These are phyloP conservation scores for Onychostoma macrolepis DNA, from an alignment of 2,113 vertebrate genomes.

Conservation along the genomic window DNA sequence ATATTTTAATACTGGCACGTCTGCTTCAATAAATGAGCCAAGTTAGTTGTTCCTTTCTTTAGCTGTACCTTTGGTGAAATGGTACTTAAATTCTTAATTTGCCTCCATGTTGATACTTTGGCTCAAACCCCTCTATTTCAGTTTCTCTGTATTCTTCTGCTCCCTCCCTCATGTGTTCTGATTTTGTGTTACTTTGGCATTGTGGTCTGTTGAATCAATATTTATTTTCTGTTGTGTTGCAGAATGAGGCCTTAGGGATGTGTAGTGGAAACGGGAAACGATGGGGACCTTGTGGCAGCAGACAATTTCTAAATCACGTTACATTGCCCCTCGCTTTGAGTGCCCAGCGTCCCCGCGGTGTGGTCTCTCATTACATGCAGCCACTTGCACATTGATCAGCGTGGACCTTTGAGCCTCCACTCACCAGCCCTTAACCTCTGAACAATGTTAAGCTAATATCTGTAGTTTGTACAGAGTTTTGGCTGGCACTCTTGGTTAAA, in stretches of 20 bases:
- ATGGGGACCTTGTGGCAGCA: constrained; percentile 56
- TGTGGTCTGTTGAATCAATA: constrained; percentile 58
- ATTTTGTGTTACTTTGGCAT: constrained; percentile 45
- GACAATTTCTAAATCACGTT: constrained; percentile 59
- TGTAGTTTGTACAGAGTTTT: background rate
- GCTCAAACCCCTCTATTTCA: background rate
- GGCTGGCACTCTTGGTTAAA: background rate
- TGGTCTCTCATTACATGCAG: constrained; percentile 54
- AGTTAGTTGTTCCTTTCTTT: constrained; percentile 59
- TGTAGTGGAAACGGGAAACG: constrained; percentile 52
- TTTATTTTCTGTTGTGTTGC: constrained; percentile 66
- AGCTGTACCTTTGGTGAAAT: constrained; percentile 55
- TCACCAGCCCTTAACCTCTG: constrained; percentile 4
- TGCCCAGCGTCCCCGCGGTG: constrained; percentile 18
- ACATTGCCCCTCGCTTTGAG: constrained; percentile 48
- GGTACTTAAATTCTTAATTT: constrained; percentile 55
- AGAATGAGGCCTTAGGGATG: constrained; percentile 53
- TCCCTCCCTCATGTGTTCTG: constrained; percentile 41
- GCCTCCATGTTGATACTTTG: background rate
- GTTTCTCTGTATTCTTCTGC: constrained; percentile 1
- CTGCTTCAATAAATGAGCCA: constrained; percentile 67
- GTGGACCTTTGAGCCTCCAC: constrained; percentile 20
- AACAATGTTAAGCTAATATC: constrained; percentile 2
- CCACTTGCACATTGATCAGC: constrained; percentile 48
- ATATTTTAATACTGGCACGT: constrained; percentile 65